Evolutionary conservation across 2,113 vertebrate genomes (phyloP).

Genomic region (Atrichornis clamosus): DNA sequence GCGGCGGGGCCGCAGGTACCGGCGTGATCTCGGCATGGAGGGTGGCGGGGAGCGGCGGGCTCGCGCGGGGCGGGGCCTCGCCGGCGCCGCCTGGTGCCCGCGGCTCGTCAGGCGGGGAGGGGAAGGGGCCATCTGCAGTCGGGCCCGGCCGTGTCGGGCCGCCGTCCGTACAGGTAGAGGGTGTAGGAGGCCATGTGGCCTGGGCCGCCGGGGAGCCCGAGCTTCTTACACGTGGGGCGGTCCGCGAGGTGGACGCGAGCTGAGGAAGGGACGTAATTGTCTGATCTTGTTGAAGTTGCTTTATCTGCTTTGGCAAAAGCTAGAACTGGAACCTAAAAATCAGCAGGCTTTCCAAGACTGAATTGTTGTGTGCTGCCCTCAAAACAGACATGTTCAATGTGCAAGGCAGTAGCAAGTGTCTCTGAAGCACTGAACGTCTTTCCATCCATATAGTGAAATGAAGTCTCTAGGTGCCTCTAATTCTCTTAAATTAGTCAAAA

Average conservation of each 20-base stretch:
- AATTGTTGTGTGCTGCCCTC: too few species aligned
- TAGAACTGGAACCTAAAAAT: neutral
- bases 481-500: neutral
- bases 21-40: too few species aligned
- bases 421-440: rapidly evolving
- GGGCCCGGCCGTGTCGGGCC: neutral
- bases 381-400: rapidly evolving
- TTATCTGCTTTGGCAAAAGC: neutral
- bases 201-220: too few species aligned
- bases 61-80: neutral
- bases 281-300: neutral
- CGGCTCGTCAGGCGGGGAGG: neutral
- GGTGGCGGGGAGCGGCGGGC: neutral
- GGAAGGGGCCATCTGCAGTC: neutral
- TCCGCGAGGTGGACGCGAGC: neutral
- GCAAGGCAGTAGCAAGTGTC: neutral
- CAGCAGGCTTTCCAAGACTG: rapidly evolving
- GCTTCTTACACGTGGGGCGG: neutral
- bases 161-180: rapidly evolving
- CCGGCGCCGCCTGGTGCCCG: neutral
- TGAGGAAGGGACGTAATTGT: neutral
- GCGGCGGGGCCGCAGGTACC: neutral
- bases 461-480: neutral
- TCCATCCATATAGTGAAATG: rapidly evolving
- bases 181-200: neutral